Base-by-base conservation (phyloP, 2,113 vertebrate genomes). In the Cathartes aura region DNA sequence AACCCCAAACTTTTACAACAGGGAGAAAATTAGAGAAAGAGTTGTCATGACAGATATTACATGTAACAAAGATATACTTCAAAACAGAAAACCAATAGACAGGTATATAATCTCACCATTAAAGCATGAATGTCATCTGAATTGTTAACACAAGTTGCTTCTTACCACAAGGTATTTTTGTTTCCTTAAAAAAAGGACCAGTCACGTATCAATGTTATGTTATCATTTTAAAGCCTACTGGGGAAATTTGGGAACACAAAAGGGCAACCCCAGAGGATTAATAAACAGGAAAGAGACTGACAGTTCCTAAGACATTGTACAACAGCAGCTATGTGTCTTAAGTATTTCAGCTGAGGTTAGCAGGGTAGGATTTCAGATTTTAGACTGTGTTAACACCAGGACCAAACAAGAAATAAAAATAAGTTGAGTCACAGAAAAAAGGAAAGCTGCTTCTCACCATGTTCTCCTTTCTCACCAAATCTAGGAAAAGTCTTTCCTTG, bases 41-140 rank as follows among this genome's bases (percentile, higher is more conserved):
- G 40, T 22, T 55, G 36, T 68, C 22, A 56, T 19, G 20, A 50
- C 36, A 68, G 23, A 59, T 48, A 66, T 53, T 66, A 34, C 26
- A 70, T 30, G 34, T 34, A 72, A 60, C 40, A 34, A 47, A 72
- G 27, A 79, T 32, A 66, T 18, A 72, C 21, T 80, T 80, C 30
- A 80, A 80, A 72, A 68, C 2, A 62, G 47, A 55, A 87, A 67
- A 29, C 19, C 26, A 70, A 45, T 16, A 38, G 43, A 55, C 42
- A 48, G 26, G 12, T 81, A 34, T 72, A 24, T 43, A 75, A 87
- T n/a, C 92, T 86, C 96, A 98, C 97, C 95, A 98, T 98, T 88
- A 96, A 87, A 9, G 94, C 90, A 9, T 93, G 85, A 82, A 97
- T 95, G 62, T 91, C 78, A 7, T 88, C 89, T 12, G 23, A 43